These are phyloP conservation scores for Drosophila trichaetosa DNA, from an alignment of 2,888 invertebrate genomes.

Conservation along the genomic window DNA sequence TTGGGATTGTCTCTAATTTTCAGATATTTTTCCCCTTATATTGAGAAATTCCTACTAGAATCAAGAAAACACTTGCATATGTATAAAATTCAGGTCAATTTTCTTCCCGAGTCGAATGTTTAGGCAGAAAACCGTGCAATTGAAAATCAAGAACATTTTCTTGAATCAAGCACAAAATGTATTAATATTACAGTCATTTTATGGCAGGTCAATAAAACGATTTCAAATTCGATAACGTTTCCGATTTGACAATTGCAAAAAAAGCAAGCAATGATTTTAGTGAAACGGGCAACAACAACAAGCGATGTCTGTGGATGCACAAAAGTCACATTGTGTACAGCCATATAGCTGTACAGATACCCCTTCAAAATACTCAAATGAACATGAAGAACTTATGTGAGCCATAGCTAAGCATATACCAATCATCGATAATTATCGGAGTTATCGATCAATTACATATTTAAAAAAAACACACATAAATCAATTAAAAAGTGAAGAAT, in stretches of 20 bases:
- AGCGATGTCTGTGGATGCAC: background rate
- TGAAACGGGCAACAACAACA: conserved; percentile 10
- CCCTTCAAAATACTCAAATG: background rate
- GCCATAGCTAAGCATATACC: background rate
- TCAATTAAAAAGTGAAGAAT: background rate
- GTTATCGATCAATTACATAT: background rate
- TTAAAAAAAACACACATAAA: background rate
- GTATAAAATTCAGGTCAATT: background rate
- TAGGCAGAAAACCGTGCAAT: background rate
- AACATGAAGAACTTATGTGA: background rate
- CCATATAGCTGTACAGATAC: background rate
- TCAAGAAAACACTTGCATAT: background rate
- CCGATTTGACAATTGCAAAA: conserved; percentile 52
- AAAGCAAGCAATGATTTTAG: conserved; percentile 62
- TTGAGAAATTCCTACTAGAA: background rate
- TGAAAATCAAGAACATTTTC: background rate
- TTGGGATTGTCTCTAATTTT: background rate
- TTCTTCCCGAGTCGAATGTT: background rate
- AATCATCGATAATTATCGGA: background rate
- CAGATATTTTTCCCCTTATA: background rate
- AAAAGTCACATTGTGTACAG: background rate
- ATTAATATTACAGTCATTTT: background rate
- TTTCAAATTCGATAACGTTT: conserved; percentile 9
- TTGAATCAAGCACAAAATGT: background rate
- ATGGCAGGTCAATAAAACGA: background rate